phyloP scores from a whole-genome alignment of 2,797 vertebrate species.

The Hippoglossus hippoglossus region DNA sequence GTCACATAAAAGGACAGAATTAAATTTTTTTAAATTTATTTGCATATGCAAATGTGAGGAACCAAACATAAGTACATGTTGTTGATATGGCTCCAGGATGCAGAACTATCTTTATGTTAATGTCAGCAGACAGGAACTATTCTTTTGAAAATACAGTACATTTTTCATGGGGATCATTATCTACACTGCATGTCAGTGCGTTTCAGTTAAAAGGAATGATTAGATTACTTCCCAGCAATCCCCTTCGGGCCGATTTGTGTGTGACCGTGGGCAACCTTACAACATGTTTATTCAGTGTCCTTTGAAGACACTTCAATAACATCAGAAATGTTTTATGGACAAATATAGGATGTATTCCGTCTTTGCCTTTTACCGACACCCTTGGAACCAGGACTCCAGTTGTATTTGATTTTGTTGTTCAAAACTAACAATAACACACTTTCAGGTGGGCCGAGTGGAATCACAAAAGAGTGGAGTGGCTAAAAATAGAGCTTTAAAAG shows the following conservation, averaged over 20 bases:
- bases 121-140: slow-evolving; percentile 79
- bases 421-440: background rate
- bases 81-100: slow-evolving; percentile 81
- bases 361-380: slow-evolving; percentile 50
- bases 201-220: slow-evolving; percentile 77
- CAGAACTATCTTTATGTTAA: slow-evolving; percentile 83
- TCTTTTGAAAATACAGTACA: slow-evolving; percentile 78
- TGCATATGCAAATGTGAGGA: slow-evolving; percentile 82
- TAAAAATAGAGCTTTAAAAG: background rate
- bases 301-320: slow-evolving; percentile 78
- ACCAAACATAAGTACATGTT: slow-evolving; percentile 79
- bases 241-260: slow-evolving; percentile 74
- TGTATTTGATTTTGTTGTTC: slow-evolving; percentile 39
- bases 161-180: slow-evolving; percentile 84
- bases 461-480: background rate
- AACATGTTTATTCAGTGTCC: slow-evolving; percentile 75
- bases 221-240: slow-evolving; percentile 78
- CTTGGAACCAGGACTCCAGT: slow-evolving; percentile 27
- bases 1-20: slow-evolving; percentile 81
- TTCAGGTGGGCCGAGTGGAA: slow-evolving; percentile 9
- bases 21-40: slow-evolving; percentile 67
- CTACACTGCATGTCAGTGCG: slow-evolving; percentile 77
- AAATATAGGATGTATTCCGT: slow-evolving; percentile 63
- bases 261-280: slow-evolving; percentile 77
- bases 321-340: slow-evolving; percentile 71